Percentiles rank a stretch among this genome's conserved stretches.
Evolutionary conservation across 2,113 vertebrate species (phyloP).

Genomic region (Garra rufa): DNA sequence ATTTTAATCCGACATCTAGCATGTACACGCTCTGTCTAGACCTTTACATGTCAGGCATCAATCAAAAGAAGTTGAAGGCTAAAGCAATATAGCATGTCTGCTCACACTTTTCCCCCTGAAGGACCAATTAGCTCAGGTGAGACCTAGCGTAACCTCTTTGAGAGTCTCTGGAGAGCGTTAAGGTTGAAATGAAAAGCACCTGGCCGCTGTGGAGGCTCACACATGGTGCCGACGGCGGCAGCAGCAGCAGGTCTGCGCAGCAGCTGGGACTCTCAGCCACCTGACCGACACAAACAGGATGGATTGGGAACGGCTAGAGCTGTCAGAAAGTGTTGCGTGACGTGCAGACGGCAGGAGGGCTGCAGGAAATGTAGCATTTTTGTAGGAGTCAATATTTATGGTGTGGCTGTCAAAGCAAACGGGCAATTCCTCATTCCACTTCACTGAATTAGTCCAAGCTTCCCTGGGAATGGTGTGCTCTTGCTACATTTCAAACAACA

Average conservation of each 20-base stretch:
- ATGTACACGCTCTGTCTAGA: slow-evolving; percentile 14
- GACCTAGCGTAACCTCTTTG: slow-evolving; percentile 26
- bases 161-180: slow-evolving; percentile 35
- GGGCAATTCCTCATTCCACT: slow-evolving; percentile 21
- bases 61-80: slow-evolving; percentile 20
- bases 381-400: slow-evolving; percentile 47
- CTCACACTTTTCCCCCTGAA: slow-evolving; percentile 40
- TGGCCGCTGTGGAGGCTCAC: neutral
- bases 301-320: slow-evolving; percentile 13
- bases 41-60: neutral
- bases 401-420: slow-evolving; percentile 42
- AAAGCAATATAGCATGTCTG: slow-evolving; percentile 26
- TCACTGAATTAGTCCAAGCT: slow-evolving; percentile 5
- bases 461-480: neutral
- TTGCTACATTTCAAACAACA: slow-evolving; percentile 7
- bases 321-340: slow-evolving; percentile 32
- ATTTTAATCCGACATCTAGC: neutral
- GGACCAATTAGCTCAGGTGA: slow-evolving; percentile 50
- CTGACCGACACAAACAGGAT: slow-evolving; percentile 29
- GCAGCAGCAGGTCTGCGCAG: slow-evolving; percentile 17
- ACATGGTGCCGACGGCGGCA: slow-evolving; percentile 14
- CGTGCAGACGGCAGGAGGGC: neutral
- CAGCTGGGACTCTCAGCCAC: slow-evolving; percentile 28
- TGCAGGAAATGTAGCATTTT: slow-evolving; percentile 41
- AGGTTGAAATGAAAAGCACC: slow-evolving; percentile 42